These are phyloP conservation scores for Adrianichthys oophorus DNA, from an alignment of 2,797 vertebrate species.

Conservation along the genomic window DNA sequence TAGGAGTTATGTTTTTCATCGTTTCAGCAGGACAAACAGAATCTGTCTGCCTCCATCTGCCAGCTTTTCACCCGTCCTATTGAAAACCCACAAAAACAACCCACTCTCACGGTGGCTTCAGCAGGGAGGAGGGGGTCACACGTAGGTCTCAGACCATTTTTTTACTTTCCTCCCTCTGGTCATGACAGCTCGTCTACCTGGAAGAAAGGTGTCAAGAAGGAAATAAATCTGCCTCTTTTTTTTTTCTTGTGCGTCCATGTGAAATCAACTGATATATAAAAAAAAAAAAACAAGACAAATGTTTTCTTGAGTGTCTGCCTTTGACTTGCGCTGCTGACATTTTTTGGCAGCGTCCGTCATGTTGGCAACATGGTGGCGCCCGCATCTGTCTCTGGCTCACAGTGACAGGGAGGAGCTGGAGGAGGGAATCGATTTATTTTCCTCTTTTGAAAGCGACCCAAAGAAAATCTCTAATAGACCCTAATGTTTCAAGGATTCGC, in stretches of 20 bases:
- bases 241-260: neutral
- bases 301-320: constrained; percentile 41
- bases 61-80: constrained; percentile 28
- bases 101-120: constrained; percentile 38
- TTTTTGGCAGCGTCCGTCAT: constrained; percentile 53
- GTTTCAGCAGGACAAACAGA: constrained; percentile 17
- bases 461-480: constrained; percentile 23
- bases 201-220: constrained; percentile 1
- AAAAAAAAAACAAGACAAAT: constrained; percentile 14
- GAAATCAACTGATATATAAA: too few relatives aligned
- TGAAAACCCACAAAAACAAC: constrained; percentile 22
- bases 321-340: constrained; percentile 48
- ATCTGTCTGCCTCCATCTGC: constrained; percentile 39
- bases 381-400: constrained; percentile 65
- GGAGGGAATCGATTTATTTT: constrained; percentile 42
- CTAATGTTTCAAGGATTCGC: constrained; percentile 7
- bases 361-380: constrained; percentile 59
- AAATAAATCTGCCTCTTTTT: neutral
- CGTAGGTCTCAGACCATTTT: constrained; percentile 22
- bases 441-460: constrained; percentile 31
- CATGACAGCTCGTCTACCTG: constrained; percentile 23
- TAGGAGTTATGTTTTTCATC: constrained; percentile 6
- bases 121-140: constrained; percentile 35
- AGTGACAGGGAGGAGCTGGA: constrained; percentile 37
- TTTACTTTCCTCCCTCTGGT: constrained; percentile 14